Evolutionary conservation across 2,113 vertebrate species (phyloP).

Genomic region (Scartelaos histophorus): DNA sequence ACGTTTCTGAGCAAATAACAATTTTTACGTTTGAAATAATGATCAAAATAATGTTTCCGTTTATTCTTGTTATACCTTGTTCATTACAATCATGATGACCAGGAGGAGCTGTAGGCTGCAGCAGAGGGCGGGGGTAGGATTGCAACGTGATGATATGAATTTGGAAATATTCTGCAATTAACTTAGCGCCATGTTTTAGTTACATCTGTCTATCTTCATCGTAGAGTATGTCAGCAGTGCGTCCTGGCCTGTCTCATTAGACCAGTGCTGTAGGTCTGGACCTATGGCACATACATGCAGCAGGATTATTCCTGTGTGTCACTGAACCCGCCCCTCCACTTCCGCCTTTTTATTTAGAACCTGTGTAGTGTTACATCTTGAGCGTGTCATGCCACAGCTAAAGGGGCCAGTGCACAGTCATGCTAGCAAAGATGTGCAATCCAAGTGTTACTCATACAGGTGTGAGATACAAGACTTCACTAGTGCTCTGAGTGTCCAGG

Average conservation of each 20-base stretch:
- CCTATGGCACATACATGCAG: neutral
- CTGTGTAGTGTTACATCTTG: neutral
- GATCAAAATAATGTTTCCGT: neutral
- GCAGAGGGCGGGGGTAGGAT: neutral
- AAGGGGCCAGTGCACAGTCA: neutral
- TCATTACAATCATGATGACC: neutral
- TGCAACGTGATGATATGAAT: neutral
- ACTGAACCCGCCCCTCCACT: constrained; percentile 23
- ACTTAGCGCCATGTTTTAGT: neutral
- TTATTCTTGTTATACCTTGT: neutral
- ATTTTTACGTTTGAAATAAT: neutral
- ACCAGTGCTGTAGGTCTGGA: neutral
- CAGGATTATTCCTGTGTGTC: neutral
- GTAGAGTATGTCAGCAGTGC: neutral
- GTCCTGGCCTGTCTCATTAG: neutral
- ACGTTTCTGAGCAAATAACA: neutral
- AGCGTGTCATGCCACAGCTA: neutral
- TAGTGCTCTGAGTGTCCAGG: no score
- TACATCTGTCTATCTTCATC: neutral
- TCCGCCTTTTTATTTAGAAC: constrained; percentile 11
- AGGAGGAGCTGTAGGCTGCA: neutral
- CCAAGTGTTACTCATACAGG: neutral
- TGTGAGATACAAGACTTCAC: neutral
- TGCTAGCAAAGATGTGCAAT: neutral
- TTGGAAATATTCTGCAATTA: neutral